Base-by-base conservation (phyloP, 2,888 invertebrate genomes). In the Malthinus seriepunctatus region DNA sequence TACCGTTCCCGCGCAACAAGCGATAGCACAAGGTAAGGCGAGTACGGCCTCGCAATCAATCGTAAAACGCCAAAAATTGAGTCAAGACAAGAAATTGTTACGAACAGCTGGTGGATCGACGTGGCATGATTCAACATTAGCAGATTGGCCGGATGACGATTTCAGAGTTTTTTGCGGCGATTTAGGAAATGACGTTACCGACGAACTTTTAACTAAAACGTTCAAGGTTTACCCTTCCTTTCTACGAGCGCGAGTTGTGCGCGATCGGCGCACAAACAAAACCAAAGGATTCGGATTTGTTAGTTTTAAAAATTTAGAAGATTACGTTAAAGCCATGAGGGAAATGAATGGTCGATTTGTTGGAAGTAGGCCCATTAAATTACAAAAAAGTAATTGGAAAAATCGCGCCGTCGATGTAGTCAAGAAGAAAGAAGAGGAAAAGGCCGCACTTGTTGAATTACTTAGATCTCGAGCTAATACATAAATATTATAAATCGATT, bases 211-310 rank as follows among this genome's bases (percentile, higher is more conserved):
- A 10, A 93, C 93, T 0, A 85, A 98, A 67, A 97, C 97, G 0
- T 99, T 99, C 76, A 91, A 93, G 73, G 94, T 95, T 75, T 96
- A 89, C 80, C 88, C 90, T 0, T 95, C 97, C 14, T 99, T 99
- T 79, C 87, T 91, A 74, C 89, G 89, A 73, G 97, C 98, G 0
- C 95, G 96, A 77, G 98, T 99, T 14, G 88, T 99, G 2, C 83
- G 99, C 51, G 99, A 99, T 77, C 96, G 96, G 73, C 82, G 97
- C 33, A 95, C 96, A 0, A 97, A 97, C 75, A 99, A 99, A 78
- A 97, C 95, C 64, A 97, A 97, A 81, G 99, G 99, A 1, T 99
- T 96, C 77, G 99, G 99, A 0, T 99, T 99, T 78, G 95, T 98
- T 64, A 97, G 97, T 73, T 99, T 99, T 78, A 95, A 93, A 72